Evolutionary conservation across 2,113 vertebrate species (phyloP), one percentile per base, ranked within the genome.

Genomic region (Phalacrocorax brasilianus): DNA sequence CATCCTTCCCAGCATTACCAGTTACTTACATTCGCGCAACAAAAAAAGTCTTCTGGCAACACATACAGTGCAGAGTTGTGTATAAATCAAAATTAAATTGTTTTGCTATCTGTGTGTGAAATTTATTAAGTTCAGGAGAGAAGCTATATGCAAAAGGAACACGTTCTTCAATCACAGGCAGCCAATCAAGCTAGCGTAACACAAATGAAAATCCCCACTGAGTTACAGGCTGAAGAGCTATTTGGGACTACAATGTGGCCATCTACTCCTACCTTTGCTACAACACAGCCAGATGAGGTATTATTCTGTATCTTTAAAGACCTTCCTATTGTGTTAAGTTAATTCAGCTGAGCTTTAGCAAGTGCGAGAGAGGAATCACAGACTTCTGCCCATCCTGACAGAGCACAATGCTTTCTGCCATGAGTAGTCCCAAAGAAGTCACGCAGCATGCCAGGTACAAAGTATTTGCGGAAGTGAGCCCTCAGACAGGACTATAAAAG

Each of bases 51-150:
- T 84, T 83, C 47, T 63, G 30, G 76, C 42, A 89, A 67, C 2
- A 18, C 9, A 70, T 30, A 16, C 63, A 80, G 42, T 17, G 9
- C 22, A 74, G 35, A 81, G 33, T 24, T 70, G 24, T 49, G 8
- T 53, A 77, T 78, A 95, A 94, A 89, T 89, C 72, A 92, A 91
- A 96, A 87, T 61, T 87, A 49, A 92, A 85, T 94, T 93, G 83
- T 92, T 95, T 94, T 62, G 92, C 40, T 63, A 88, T 53, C 40
- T 72, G 81, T 45, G 17, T 45, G 45, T 45, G 45, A 45, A 45
- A 45, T 45, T 45, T 45, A 45, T 45, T 45, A 18, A 45, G 45
- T 45, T 45, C 24, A 72, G 18, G 38, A 85, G 53, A 88, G 38
- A 33, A 87, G 38, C n/a, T 85, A 33, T 56, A 94, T 93, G 90